Evolutionary conservation across 2,113 vertebrate species (phyloP).

Genomic region (Pampusana beccarii): DNA sequence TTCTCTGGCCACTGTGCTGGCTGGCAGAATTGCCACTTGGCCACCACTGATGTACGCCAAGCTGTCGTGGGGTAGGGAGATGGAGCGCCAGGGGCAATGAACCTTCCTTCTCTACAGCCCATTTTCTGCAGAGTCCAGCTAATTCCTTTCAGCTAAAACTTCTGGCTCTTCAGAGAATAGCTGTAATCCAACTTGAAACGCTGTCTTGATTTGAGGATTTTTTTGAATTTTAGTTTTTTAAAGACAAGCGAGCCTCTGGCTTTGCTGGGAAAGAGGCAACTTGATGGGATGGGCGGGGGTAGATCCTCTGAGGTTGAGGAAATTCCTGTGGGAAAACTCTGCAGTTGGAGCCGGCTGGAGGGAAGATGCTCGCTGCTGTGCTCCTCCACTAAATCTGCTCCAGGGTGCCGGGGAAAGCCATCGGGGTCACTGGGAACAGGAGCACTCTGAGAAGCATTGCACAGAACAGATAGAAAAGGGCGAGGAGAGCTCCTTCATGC

Average conservation of each 20-base stretch:
- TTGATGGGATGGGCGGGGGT: not conserved
- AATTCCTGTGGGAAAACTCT: not conserved
- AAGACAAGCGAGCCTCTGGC: not conserved
- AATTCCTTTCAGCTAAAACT: not conserved
- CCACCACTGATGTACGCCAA: not conserved
- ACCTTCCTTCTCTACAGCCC: not conserved
- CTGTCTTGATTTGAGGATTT: not conserved
- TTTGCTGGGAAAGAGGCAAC: not conserved
- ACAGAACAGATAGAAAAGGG: not conserved
- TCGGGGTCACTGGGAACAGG: not conserved
- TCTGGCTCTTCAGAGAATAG: not conserved
- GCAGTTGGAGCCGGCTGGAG: not conserved
- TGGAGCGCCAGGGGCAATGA: not conserved
- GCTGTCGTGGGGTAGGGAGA: not conserved
- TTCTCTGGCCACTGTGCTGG: not conserved
- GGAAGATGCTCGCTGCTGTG: accelerated
- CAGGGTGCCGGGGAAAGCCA: not conserved
- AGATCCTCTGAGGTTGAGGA: not conserved
- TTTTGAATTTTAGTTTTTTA: not conserved
- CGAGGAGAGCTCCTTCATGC: not conserved
- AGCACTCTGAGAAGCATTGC: not conserved
- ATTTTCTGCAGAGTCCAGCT: not conserved
- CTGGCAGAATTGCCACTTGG: not conserved
- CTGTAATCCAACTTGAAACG: not conserved
- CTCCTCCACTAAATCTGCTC: not conserved